Evolutionary conservation across 2,888 invertebrate genomes (phyloP).

Genomic region (Drosophila kambysellisi): DNA sequence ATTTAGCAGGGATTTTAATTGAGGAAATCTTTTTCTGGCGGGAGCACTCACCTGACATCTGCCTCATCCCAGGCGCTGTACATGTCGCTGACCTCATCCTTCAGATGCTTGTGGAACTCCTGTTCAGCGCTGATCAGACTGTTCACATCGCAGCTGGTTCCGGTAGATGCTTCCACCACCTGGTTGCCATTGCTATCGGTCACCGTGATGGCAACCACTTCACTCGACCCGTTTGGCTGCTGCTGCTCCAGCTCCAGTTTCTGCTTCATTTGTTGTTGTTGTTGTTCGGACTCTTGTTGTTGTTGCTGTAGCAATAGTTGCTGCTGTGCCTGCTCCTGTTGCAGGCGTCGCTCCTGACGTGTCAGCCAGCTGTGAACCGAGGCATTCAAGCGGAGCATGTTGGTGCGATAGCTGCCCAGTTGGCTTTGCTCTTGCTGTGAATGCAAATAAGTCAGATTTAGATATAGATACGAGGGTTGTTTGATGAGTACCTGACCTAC

Average conservation of each 20-base stretch:
- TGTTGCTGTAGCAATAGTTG: slow-evolving; percentile 58
- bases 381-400: slow-evolving; percentile 85
- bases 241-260: slow-evolving; percentile 12
- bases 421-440: slow-evolving; percentile 84
- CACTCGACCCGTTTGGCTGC: background rate
- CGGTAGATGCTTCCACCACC: slow-evolving; percentile 62
- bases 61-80: slow-evolving; percentile 90
- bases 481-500: too few relatives aligned
- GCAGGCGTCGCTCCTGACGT: slow-evolving; percentile 84
- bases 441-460: background rate
- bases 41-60: slow-evolving; percentile 87
- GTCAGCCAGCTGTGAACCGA: slow-evolving; percentile 86
- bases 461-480: too few relatives aligned
- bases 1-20: background rate
- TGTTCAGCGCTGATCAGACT: slow-evolving; percentile 83
- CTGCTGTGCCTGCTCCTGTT: slow-evolving; percentile 75
- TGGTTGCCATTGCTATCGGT: slow-evolving; percentile 80
- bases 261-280: slow-evolving; percentile 13
- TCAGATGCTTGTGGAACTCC: slow-evolving; percentile 86
- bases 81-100: slow-evolving; percentile 89
- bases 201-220: slow-evolving; percentile 66
- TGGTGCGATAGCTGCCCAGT: slow-evolving; percentile 85
- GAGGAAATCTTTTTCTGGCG: rapidly evolving
- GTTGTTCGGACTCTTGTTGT: slow-evolving; percentile 60
- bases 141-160: slow-evolving; percentile 74